These are phyloP conservation scores for Acleris literana DNA, from an alignment of 2,888 invertebrate genomes.

Conservation along the genomic window DNA sequence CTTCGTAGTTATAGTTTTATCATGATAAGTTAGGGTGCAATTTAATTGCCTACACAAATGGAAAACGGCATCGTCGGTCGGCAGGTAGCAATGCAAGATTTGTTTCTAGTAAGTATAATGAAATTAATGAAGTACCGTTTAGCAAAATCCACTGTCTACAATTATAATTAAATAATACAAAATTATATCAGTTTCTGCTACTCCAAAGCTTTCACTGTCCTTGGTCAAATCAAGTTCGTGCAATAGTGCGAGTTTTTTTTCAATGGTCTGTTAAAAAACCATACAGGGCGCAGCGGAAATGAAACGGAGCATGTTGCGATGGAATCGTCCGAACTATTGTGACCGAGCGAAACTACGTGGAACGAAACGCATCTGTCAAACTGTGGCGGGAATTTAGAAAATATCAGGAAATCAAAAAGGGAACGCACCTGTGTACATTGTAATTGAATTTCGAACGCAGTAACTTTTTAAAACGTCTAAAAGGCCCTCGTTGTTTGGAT, in stretches of 20 bases:
- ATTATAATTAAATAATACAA: too few species aligned
- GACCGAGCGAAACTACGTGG: conserved; percentile 25
- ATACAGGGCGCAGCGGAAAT: conserved; percentile 35
- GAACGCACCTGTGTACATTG: conserved; percentile 16
- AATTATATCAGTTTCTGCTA: background rate
- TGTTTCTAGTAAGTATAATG: too few species aligned
- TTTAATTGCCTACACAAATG: too few species aligned
- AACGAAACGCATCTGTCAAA: conserved; percentile 36
- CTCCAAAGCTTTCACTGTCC: conserved; percentile 14
- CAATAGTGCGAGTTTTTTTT: conserved; percentile 36
- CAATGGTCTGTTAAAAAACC: conserved; percentile 32
- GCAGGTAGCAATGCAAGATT: too few species aligned
- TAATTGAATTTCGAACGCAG: conserved; percentile 10
- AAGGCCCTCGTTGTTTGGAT: background rate
- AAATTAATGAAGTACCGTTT: too few species aligned
- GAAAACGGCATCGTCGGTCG: too few species aligned
- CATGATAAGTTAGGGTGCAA: too few species aligned
- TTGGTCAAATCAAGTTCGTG: conserved; percentile 37
- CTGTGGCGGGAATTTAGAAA: conserved; percentile 31
- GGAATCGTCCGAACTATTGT: conserved; percentile 38
- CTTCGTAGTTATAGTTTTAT: too few species aligned
- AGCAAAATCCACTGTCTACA: too few species aligned
- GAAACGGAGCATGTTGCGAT: conserved; percentile 36
- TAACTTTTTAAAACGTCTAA: background rate
- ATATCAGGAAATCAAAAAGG: conserved; percentile 19